phyloP scores from a whole-genome alignment of 2,888 invertebrate species.

The Campopleginae sp. region DNA sequence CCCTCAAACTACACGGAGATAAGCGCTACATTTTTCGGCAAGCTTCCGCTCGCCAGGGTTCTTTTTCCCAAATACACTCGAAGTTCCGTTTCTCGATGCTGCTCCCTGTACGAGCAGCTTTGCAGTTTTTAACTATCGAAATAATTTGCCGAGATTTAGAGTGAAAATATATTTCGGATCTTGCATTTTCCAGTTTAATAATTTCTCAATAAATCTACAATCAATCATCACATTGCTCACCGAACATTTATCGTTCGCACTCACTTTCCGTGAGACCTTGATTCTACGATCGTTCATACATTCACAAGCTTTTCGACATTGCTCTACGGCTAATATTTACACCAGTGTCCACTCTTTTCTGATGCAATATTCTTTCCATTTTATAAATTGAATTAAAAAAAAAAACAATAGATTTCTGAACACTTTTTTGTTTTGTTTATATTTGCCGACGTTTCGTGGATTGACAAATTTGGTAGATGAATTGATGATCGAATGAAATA shows the following conservation, averaged over 20 bases:
- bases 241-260: background rate
- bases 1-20: background rate
- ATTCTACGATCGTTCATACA: background rate
- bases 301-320: background rate
- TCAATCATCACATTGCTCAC: background rate
- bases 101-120: background rate
- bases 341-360: background rate
- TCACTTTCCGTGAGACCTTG: background rate
- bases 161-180: background rate
- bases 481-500: background rate
- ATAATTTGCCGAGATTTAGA: background rate
- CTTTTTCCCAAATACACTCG: conserved; percentile 20
- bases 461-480: background rate
- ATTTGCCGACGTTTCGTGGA: background rate
- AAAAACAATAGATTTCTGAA: background rate
- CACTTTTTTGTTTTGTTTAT: background rate
- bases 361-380: too few species aligned
- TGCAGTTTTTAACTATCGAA: background rate
- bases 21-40: conserved; percentile 41
- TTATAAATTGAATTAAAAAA: background rate
- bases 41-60: conserved; percentile 37
- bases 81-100: conserved; percentile 12
- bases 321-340: background rate
- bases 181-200: background rate
- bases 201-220: background rate